Evolutionary conservation across 1,140 invertebrate species (phyloP).

Genomic region (Lerema accius): DNA sequence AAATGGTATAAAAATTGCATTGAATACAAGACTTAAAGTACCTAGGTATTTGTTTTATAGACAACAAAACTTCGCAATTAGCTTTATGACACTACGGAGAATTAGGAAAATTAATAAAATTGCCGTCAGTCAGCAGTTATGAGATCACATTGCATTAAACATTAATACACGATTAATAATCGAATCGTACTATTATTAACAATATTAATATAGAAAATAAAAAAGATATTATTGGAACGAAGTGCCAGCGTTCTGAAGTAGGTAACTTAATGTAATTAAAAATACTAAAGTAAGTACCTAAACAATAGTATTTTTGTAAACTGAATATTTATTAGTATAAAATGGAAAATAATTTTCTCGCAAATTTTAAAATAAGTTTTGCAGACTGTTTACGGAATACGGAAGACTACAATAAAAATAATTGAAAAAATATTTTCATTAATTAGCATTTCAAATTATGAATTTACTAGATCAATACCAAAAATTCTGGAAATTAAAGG

Average conservation of each 20-base stretch:
- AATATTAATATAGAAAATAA: conserved; percentile 39
- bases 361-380: too few relatives aligned
- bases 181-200: conserved; percentile 39
- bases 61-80: conserved; percentile 38
- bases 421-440: too few relatives aligned
- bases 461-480: too few relatives aligned
- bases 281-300: too few relatives aligned
- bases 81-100: conserved; percentile 39
- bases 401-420: too few relatives aligned
- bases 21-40: conserved; percentile 42
- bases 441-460: too few relatives aligned
- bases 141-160: conserved; percentile 62
- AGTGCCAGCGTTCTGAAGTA: conserved; percentile 9
- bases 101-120: conserved; percentile 47
- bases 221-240: conserved; percentile 16
- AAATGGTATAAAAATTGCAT: conserved; percentile 37
- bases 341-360: too few relatives aligned
- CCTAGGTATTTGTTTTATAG: conserved; percentile 22
- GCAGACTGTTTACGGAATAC: too few relatives aligned
- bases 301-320: too few relatives aligned
- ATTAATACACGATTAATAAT: conserved; percentile 36
- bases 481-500: too few relatives aligned
- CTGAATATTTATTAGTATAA: too few relatives aligned
- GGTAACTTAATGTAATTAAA: neutral
- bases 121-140: conserved; percentile 63